Percentiles rank a stretch among this genome's conserved stretches.
Conservation (phyloP, 2,797 vertebrate genomes). For the Gobionotothen gibberifrons region DNA sequence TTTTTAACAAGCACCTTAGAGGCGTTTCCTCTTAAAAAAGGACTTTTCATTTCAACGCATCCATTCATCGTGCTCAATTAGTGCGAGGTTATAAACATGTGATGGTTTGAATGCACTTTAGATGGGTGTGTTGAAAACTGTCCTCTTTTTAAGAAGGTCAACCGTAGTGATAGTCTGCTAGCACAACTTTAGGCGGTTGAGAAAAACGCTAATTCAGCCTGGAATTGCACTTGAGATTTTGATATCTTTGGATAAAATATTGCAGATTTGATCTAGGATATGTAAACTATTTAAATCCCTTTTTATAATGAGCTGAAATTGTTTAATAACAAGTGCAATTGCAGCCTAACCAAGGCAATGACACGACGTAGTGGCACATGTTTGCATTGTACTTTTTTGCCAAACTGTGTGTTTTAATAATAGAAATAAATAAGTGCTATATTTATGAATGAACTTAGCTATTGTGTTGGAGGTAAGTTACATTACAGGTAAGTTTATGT, state of each 20-base stretch:
- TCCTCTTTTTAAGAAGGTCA: conserved; percentile 58
- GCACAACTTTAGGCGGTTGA: conserved; percentile 22
- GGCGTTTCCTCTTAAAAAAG: conserved; percentile 56
- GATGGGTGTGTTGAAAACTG: conserved; percentile 55
- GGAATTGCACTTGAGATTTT: conserved; percentile 73
- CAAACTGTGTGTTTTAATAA: conserved; percentile 25
- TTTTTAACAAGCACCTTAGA: conserved; percentile 42
- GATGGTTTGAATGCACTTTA: background rate
- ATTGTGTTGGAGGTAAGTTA: conserved; percentile 54
- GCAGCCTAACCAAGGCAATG: conserved; percentile 48
- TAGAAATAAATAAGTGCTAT: conserved; percentile 1
- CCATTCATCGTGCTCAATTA: background rate
- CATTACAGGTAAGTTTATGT: conserved; percentile 44
- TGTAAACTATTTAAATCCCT: background rate
- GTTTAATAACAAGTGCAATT: conserved; percentile 66
- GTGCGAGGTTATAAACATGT: background rate
- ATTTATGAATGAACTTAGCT: conserved; percentile 1
- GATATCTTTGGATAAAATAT: background rate
- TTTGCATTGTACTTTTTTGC: conserved; percentile 35
- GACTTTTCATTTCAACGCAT: conserved; percentile 50
- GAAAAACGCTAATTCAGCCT: conserved; percentile 51
- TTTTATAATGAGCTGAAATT: conserved; percentile 10
- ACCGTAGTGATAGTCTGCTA: conserved; percentile 42
- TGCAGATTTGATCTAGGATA: background rate
- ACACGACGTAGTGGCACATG: conserved; percentile 15